These are phyloP conservation scores for Patella depressa DNA, from an alignment of 2,888 invertebrate species.

Conservation along the genomic window DNA sequence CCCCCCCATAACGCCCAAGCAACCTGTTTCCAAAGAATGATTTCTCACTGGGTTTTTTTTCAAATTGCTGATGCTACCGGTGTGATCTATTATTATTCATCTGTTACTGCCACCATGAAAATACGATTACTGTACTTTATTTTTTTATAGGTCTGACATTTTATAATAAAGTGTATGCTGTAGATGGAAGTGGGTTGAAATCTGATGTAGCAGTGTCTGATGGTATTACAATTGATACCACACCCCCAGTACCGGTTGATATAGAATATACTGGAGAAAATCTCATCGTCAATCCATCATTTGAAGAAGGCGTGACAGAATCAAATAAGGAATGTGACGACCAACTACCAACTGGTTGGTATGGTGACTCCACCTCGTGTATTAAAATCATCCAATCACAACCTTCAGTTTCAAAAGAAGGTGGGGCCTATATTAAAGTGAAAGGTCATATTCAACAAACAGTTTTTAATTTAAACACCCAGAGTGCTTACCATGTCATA, in stretches of 20 bases:
- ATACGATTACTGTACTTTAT: not conserved
- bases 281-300: slow-evolving; percentile 24
- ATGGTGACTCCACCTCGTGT: slow-evolving; percentile 8
- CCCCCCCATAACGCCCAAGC: too few species aligned
- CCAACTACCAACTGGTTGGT: slow-evolving; percentile 17
- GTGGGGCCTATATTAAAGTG: not conserved
- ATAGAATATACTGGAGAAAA: slow-evolving; percentile 12
- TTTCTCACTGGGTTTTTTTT: too few species aligned
- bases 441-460: not conserved
- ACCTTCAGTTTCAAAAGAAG: not conserved
- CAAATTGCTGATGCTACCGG: too few species aligned
- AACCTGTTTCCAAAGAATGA: too few species aligned
- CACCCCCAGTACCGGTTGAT: slow-evolving; percentile 37
- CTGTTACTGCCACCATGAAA: not conserved
- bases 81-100: too few species aligned
- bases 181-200: slow-evolving; percentile 40
- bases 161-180: slow-evolving; percentile 42
- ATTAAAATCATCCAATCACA: slow-evolving; percentile 10
- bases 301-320: slow-evolving; percentile 17
- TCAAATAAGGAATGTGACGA: slow-evolving; percentile 20
- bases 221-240: slow-evolving; percentile 44
- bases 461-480: not conserved
- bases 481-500: slow-evolving; percentile 15
- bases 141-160: slow-evolving; percentile 34
- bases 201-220: slow-evolving; percentile 41